phyloP scores from a whole-genome alignment of 2,113 vertebrate genomes.

The Bothrops jararaca region DNA sequence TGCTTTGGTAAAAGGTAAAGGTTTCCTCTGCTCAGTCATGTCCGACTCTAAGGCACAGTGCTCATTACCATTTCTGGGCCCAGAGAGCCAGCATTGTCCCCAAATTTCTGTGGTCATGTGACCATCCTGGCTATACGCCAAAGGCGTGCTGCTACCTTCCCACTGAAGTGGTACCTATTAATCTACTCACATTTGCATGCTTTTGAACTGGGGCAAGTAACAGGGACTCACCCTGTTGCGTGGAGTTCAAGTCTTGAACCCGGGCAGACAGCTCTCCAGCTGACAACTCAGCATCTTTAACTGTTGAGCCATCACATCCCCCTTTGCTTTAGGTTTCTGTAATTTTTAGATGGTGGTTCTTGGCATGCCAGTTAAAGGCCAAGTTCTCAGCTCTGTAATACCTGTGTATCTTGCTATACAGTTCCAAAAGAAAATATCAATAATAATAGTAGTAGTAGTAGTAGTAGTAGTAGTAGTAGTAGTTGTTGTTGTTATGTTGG shows the following conservation, averaged over 20 bases:
- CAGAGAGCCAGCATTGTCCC: no score
- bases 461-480: no score
- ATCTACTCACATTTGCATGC: neutral
- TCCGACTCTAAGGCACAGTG: no score
- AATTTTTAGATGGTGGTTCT: neutral
- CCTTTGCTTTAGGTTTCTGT: neutral
- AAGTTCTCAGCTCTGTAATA: neutral
- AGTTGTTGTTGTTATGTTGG: no score
- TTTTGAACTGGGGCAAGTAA: neutral
- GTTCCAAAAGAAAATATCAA: neutral
- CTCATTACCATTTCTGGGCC: no score
- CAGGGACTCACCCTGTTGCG: neutral
- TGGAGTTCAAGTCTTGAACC: no score
- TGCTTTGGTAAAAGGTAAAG: neutral
- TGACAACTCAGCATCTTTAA: neutral
- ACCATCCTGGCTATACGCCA: no score
- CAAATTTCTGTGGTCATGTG: no score
- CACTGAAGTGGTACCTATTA: neutral
- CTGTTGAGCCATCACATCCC: neutral
- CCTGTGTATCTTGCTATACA: neutral
- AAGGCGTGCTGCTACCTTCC: no score
- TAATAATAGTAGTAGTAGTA: no score
- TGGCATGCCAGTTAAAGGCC: neutral
- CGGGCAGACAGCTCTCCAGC: neutral
- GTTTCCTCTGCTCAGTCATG: no score